Base-by-base conservation (phyloP, 2,797 vertebrate species). In the Podargus strigoides region DNA sequence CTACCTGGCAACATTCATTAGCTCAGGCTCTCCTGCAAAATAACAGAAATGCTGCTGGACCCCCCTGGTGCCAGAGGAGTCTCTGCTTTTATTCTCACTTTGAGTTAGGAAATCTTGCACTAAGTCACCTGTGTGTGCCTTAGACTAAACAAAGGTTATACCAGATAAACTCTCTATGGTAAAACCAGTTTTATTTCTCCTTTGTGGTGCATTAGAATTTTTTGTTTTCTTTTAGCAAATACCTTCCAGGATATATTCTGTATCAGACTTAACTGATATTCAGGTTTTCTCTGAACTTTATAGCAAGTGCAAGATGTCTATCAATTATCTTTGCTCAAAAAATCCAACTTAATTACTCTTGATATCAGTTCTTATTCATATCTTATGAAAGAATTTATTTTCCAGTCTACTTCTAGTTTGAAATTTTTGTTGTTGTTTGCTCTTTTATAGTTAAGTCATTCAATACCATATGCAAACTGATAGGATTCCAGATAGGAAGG, bases 161-260 rank as follows among this genome's bases (percentile, higher is more conserved):
- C 42, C 22, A 59, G n/a, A 62, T 46, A n/a, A 56, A 10, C 9
- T 6, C 1, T 22, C 23, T 55, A 14, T 10, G 3, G 26, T 11
- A 58, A 84, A 58, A 22, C 14, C 16, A 24, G 26, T 30, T 88
- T 20, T 20, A 16, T 49, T 67, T 67, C 18, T 50, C 11, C 56
- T 34, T 72, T 1, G 0, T 41, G 8, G 7, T 63, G 4, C 12
- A 10, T 24, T 47, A 7, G 9, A 12, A 20, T 13, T 28, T 53
- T 44, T 36, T 66, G 7, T 27, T 75, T 78, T 30, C 5, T 41
- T 58, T 58, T 52, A 27, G 8, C 12, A 68, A 58, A 46, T 10
- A 41, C 9, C 28, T 73, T 46, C 28, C 27, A 36, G 12, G 27
- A 21, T 32, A 7, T 62, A 50, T 39, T 44, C 15, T 56, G 6